These are phyloP conservation scores for Drosophila paranaensis DNA, from an alignment of 2,888 invertebrate genomes.

Conservation along the genomic window DNA sequence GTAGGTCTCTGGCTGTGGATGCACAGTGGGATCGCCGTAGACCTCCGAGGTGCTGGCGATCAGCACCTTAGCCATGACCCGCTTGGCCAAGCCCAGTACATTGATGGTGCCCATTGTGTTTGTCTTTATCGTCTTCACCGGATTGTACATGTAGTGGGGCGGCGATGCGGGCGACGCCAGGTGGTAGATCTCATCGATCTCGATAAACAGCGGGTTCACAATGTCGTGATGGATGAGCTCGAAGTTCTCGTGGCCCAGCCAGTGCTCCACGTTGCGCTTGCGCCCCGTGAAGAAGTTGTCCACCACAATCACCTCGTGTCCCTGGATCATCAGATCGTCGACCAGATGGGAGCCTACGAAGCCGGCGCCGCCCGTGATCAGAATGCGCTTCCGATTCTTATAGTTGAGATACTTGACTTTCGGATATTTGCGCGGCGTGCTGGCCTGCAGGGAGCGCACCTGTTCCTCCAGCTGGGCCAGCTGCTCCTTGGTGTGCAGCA, in stretches of 20 bases:
- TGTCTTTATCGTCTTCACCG: constrained; percentile 99
- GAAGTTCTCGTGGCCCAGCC: constrained; percentile 99
- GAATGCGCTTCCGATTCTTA: constrained; percentile 95
- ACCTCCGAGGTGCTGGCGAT: constrained; percentile 99
- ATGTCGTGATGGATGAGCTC: constrained; percentile 99
- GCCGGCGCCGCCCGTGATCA: constrained; percentile 98
- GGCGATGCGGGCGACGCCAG: constrained; percentile 99
- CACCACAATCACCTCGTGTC: constrained; percentile 98
- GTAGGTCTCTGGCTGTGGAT: constrained; percentile 98
- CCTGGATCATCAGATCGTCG: constrained; percentile 96
- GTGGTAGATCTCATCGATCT: constrained; percentile 99
- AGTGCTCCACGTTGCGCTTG: constrained; percentile 98
- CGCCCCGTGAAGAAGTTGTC: constrained; percentile 99
- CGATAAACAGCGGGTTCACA: constrained; percentile 98
- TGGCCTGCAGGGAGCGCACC: constrained; percentile 89
- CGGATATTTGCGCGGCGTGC: constrained; percentile 93
- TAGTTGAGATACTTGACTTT: constrained; percentile 96
- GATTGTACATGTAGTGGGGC: constrained; percentile 99
- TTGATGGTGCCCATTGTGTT: constrained; percentile 98
- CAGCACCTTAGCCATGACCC: constrained; percentile 95
- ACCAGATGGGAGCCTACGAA: constrained; percentile 99
- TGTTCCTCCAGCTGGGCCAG: constrained; percentile 90
- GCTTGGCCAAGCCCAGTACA: constrained; percentile 95
- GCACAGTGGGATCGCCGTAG: constrained; percentile 99
- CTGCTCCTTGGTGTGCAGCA: constrained; percentile 88